A percentile compares a stretch with the other conserved stretches of the same genome.
Conservation (phyloP, 2,797 vertebrate genomes). For the Ispidina picta region DNA sequence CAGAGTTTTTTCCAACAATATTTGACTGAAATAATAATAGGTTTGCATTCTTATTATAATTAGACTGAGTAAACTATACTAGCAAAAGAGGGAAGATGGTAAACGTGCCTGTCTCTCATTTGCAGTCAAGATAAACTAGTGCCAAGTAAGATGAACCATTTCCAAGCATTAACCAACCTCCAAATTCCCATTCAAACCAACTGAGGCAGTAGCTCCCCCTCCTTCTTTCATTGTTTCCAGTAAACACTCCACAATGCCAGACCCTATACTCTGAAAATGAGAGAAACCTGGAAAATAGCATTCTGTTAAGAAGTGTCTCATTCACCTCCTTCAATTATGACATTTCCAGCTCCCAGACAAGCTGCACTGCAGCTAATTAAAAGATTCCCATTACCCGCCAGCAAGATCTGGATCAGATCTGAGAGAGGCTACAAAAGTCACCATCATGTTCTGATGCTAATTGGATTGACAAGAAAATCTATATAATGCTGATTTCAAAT, state of each 20-base stretch:
- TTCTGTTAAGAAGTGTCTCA: background rate
- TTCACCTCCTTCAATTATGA: background rate
- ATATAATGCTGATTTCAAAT: background rate
- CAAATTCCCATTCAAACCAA: background rate
- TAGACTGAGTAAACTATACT: background rate
- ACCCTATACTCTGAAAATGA: background rate
- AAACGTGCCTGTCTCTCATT: background rate
- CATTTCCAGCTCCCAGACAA: constrained; percentile 2
- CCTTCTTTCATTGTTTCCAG: background rate
- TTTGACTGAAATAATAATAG: background rate
- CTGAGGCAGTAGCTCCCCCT: background rate
- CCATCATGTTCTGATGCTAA: constrained; percentile 8
- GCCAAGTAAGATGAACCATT: background rate
- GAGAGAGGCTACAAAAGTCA: background rate
- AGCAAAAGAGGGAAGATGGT: background rate
- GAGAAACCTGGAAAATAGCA: background rate
- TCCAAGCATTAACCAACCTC: background rate
- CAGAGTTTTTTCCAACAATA: background rate
- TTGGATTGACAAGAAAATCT: constrained; percentile 8
- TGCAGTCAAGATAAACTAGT: background rate
- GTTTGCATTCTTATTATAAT: constrained; percentile 5
- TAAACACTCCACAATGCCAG: background rate
- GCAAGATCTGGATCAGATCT: background rate
- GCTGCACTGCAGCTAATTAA: constrained; percentile 1
- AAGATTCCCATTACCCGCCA: background rate